These are phyloP conservation scores for Hippoglossus hippoglossus DNA, from an alignment of 2,797 vertebrate genomes.

Conservation along the genomic window DNA sequence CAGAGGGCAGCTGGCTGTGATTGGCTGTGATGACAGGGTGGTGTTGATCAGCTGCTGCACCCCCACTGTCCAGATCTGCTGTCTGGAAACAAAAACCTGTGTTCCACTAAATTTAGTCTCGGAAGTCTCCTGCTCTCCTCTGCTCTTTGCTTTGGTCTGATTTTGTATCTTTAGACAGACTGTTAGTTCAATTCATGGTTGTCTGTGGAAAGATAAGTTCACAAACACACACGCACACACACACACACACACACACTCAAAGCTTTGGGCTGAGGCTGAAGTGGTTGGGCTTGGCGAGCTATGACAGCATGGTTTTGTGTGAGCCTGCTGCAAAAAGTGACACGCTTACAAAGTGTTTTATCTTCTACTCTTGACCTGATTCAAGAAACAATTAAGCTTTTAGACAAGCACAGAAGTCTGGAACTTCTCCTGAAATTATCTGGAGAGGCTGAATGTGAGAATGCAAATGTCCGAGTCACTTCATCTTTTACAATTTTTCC, in stretches of 20 bases:
- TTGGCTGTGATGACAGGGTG: constrained; percentile 48
- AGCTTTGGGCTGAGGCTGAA: no score
- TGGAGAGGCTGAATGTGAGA: no score
- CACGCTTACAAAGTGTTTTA: background rate
- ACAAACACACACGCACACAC: background rate
- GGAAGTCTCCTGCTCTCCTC: background rate
- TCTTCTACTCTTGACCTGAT: no score
- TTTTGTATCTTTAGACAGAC: constrained; percentile 45
- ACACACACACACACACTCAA: background rate
- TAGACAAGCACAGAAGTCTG: no score
- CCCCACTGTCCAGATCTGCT: background rate
- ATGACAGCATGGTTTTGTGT: no score
- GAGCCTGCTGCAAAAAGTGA: constrained; percentile 6
- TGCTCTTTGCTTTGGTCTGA: background rate
- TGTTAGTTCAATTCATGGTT: constrained; percentile 32
- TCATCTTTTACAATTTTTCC: no score
- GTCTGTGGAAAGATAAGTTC: constrained; percentile 42
- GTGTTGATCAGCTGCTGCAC: background rate
- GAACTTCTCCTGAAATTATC: no score
- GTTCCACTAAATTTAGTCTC: constrained; percentile 24
- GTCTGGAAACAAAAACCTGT: no score
- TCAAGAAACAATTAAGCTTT: no score
- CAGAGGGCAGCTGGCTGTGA: background rate
- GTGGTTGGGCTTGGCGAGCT: no score
- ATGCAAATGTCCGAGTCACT: no score